These are phyloP conservation scores for Lottia scabra DNA, from an alignment of 2,888 invertebrate genomes.

Conservation along the genomic window DNA sequence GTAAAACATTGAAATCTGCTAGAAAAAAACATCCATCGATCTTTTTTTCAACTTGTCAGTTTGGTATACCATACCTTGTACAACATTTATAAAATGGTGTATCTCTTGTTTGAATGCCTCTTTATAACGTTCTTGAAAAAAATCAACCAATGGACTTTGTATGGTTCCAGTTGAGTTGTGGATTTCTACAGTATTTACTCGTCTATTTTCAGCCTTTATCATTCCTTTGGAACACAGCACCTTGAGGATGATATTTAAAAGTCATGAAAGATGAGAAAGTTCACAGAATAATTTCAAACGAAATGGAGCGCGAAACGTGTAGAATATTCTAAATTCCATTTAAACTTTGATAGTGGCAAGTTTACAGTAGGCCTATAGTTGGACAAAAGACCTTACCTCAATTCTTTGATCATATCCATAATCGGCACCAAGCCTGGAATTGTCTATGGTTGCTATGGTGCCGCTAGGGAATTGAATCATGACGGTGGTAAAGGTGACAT, in stretches of 20 bases:
- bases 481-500: slow-evolving; percentile 23
- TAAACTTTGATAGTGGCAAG: too few species aligned
- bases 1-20: too few species aligned
- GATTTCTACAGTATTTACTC: not conserved
- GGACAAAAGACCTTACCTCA: slow-evolving; percentile 6
- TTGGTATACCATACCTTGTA: slow-evolving; percentile 13
- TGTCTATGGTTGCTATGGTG: slow-evolving; percentile 21
- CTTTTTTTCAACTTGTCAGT: too few species aligned
- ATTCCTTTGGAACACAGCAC: slow-evolving; percentile 24
- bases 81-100: slow-evolving; percentile 20
- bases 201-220: slow-evolving; percentile 13
- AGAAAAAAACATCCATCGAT: too few species aligned
- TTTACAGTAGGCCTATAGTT: too few species aligned
- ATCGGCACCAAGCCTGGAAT: slow-evolving; percentile 7
- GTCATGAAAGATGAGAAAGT: too few species aligned
- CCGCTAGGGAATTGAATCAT: slow-evolving; percentile 28
- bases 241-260: slow-evolving; percentile 7
- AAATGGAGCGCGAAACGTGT: too few species aligned
- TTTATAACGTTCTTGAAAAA: slow-evolving; percentile 6
- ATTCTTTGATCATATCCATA: slow-evolving; percentile 18
- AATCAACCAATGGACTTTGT: not conserved
- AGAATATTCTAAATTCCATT: too few species aligned
- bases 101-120: slow-evolving; percentile 20
- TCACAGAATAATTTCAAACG: too few species aligned
- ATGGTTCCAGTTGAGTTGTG: slow-evolving; percentile 8